Conservation (phyloP, 2,113 vertebrate species). For the Malurus elegans region DNA sequence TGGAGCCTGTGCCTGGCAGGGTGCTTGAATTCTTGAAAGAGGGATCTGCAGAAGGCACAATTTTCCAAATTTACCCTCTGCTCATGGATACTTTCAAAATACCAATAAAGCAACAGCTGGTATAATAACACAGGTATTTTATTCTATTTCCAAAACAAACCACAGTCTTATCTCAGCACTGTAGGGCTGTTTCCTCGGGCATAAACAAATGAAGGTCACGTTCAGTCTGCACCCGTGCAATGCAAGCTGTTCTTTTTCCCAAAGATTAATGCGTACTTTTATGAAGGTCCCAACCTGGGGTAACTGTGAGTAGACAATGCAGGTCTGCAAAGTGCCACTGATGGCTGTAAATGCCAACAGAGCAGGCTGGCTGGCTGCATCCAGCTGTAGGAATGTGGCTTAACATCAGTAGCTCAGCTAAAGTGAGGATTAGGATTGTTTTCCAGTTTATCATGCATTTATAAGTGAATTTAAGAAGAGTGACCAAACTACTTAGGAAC, state of each 20-base stretch:
- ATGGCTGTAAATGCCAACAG: not conserved
- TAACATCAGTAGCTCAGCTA: not conserved
- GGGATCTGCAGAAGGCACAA: not conserved
- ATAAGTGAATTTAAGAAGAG: not conserved
- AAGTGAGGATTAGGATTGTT: not conserved
- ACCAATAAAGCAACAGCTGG: not conserved
- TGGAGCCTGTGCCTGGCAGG: not conserved
- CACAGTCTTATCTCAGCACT: not conserved
- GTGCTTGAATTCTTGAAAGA: not conserved
- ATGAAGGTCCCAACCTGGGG: not conserved
- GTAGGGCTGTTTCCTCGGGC: not conserved
- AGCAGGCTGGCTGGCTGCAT: not conserved
- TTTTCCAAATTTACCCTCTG: not conserved
- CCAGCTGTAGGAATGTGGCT: not conserved
- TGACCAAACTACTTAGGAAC: not conserved
- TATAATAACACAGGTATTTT: not conserved
- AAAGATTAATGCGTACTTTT: fast-evolving
- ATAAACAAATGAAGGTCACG: not conserved
- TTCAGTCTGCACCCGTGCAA: not conserved
- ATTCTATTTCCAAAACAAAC: not conserved
- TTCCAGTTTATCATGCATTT: not conserved
- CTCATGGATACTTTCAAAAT: not conserved
- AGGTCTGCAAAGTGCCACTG: not conserved
- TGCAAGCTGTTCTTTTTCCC: not conserved
- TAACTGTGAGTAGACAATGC: not conserved